Conservation (phyloP, 2,888 invertebrate species). For the Drosophila mimica region DNA sequence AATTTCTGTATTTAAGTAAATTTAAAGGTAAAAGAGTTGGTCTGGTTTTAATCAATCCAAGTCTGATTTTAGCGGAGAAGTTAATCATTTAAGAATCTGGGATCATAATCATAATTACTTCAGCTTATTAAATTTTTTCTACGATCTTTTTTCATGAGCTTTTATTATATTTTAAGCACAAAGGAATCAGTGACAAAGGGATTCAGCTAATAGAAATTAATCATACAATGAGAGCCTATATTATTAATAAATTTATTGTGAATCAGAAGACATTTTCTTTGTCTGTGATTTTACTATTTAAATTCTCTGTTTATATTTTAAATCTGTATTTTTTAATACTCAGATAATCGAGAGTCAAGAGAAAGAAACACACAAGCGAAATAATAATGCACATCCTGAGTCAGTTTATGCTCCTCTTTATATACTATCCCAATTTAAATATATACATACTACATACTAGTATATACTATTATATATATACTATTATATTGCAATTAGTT, state of each 20-base stretch:
- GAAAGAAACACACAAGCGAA: not conserved
- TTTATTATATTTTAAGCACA: not conserved
- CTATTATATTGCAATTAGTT: not conserved
- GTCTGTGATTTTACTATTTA: not conserved
- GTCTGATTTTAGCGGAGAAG: not conserved
- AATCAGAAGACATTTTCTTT: not conserved
- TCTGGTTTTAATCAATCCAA: not conserved
- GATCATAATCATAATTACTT: not conserved
- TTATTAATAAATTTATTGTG: not conserved
- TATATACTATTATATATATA: not conserved
- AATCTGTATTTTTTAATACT: not conserved
- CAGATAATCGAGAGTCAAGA: not conserved
- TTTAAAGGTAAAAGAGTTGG: not conserved
- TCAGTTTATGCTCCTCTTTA: not conserved
- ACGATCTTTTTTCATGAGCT: not conserved
- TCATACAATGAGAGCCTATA: not conserved
- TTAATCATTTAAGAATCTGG: not conserved
- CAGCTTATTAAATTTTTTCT: constrained; percentile 5
- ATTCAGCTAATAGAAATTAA: not conserved
- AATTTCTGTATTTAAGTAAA: not conserved
- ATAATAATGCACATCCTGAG: not conserved
- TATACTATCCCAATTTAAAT: not conserved
- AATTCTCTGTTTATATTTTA: not conserved
- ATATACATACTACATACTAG: not conserved
- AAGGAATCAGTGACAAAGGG: not conserved